phyloP scores from a whole-genome alignment of 2,888 invertebrate genomes.

The Leptothorax acervorum region DNA sequence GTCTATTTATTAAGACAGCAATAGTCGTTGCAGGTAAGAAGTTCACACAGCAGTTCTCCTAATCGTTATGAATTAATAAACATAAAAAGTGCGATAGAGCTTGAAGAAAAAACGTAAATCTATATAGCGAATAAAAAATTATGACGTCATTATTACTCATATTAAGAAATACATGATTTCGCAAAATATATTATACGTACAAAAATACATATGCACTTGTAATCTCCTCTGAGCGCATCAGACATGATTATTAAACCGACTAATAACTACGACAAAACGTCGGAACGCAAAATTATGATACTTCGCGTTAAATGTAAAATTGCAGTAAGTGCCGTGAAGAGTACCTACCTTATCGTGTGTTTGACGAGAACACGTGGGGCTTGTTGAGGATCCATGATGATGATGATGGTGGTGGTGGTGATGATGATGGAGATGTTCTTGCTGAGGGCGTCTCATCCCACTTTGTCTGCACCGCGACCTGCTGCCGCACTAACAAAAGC shows the following conservation, averaged over 20 bases:
- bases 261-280: not conserved
- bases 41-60: not conserved
- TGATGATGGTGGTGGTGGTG: constrained; percentile 70
- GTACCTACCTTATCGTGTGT: constrained; percentile 79
- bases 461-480: constrained; percentile 85
- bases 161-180: not conserved
- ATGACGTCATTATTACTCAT: not conserved
- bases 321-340: not conserved
- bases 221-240: not conserved
- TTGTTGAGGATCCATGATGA: constrained; percentile 80
- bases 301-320: not conserved
- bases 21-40: not conserved
- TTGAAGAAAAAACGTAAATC: not conserved
- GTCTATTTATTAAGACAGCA: constrained; percentile 27
- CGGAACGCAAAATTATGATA: not conserved
- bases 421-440: constrained; percentile 81
- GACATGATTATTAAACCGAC: not conserved
- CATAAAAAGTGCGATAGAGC: not conserved
- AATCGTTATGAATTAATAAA: constrained; percentile 5
- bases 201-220: not conserved
- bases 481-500: constrained; percentile 83
- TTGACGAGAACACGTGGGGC: constrained; percentile 80
- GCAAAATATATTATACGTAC: not conserved
- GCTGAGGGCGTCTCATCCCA: constrained; percentile 85
- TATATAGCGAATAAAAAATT: not conserved